Percentiles rank a stretch among this genome's conserved stretches.
These are phyloP conservation scores for Podarcis lilfordi DNA, from an alignment of 2,797 vertebrate genomes.

Conservation along the genomic window DNA sequence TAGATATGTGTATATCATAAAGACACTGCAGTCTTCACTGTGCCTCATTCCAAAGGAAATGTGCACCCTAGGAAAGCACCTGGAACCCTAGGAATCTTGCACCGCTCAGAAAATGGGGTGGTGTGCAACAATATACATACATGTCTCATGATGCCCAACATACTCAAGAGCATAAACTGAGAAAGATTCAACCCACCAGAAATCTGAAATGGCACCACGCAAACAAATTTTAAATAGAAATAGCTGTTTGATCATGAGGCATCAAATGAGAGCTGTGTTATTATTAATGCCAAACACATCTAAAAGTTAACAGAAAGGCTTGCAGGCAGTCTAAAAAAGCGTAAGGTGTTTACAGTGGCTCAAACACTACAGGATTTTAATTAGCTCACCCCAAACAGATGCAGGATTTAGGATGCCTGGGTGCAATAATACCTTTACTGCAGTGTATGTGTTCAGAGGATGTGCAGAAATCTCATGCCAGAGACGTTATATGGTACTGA, in stretches of 20 bases:
- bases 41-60: too few species aligned
- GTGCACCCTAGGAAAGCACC: too few species aligned
- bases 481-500: neutral
- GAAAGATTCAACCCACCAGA: neutral
- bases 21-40: too few species aligned
- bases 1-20: too few species aligned
- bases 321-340: conserved; percentile 7
- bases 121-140: too few species aligned
- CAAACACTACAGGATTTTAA: neutral
- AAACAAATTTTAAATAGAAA: conserved; percentile 19
- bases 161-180: too few species aligned
- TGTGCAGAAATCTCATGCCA: neutral
- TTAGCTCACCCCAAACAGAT: neutral
- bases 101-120: too few species aligned
- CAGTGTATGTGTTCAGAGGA: neutral
- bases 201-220: neutral
- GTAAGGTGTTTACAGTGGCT: neutral
- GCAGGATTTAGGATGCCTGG: neutral
- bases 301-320: neutral
- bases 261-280: neutral
- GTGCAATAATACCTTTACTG: neutral
- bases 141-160: too few species aligned
- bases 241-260: conserved; percentile 11
- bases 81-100: too few species aligned
- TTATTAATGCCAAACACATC: neutral